These are phyloP conservation scores for Dasyurus viverrinus DNA, from an alignment of 2,113 vertebrate genomes.

Conservation along the genomic window DNA sequence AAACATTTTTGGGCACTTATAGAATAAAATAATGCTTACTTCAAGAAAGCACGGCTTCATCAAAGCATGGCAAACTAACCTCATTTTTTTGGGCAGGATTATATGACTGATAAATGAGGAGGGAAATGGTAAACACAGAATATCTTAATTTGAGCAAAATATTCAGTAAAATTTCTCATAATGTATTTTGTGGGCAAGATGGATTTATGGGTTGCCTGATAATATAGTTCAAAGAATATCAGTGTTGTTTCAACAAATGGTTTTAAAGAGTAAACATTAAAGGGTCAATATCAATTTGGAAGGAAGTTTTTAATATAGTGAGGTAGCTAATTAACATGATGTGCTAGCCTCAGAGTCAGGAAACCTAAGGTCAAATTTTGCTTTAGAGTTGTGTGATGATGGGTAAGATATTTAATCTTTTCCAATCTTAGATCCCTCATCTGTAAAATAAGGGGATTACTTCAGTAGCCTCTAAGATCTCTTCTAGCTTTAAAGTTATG, in stretches of 20 bases:
- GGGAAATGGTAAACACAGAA: neutral
- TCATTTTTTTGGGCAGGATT: neutral
- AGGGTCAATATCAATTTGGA: neutral
- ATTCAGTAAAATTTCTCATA: neutral
- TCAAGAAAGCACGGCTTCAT: neutral
- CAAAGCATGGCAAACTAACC: neutral
- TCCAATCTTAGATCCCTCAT: neutral
- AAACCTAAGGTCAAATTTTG: neutral
- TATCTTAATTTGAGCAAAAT: neutral
- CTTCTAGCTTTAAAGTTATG: neutral
- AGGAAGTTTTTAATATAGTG: neutral
- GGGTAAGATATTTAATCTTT: neutral
- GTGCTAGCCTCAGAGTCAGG: neutral
- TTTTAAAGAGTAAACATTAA: neutral
- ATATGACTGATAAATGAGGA: neutral
- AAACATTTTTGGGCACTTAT: neutral
- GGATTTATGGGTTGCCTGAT: neutral
- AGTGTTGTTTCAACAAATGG: neutral
- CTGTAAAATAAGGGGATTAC: neutral
- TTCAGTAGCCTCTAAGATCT: neutral
- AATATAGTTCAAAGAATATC: neutral
- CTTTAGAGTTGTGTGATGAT: neutral
- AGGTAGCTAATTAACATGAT: neutral
- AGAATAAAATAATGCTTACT: neutral
- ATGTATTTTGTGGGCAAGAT: neutral